Evolutionary conservation across 2,113 vertebrate species (phyloP), one percentile per base, ranked within the genome.

Genomic region (Colistium nudipinnis): DNA sequence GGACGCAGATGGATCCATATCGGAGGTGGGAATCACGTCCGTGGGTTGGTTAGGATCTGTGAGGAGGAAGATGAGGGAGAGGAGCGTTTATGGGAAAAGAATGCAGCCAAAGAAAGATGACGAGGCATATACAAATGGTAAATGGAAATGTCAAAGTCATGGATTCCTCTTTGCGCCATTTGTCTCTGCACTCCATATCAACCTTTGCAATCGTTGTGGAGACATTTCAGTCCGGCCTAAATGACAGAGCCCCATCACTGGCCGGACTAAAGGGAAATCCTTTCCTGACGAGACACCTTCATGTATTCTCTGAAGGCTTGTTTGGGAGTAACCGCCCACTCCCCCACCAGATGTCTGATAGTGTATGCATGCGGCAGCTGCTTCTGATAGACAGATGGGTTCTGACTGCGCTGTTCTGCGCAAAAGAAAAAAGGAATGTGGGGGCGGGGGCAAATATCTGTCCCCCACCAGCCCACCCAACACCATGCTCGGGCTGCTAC

Each of bases 21-120:
- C 68, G 0, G 62, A 38, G 41, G 78, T 84, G 9, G 84, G 20
- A 12, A 63, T 1, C 1, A 59, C 3, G 28, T 87, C 56, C 2
- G 86, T 87, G 0, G 87, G 84, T 17, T 83, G 52, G n/a, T 74
- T 44, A 3, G 91, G 88, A 87, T 94, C 93, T 93, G 73, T 43
- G 10, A 3, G 43, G 55, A 53, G 63, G 13, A 7, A 69, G 30
- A 45, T 3, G 35, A 80, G 43, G 45, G 33, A 61, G 31, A 9
- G 10, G 16, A 44, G 11, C 4, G 6, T 62, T 16, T 22, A 33
- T 74, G 5, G 68, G 27, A 74, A 27, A 62, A 24, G 31, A 39
- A 39, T 22, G 12, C 12, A 53, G 33, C 45, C 12, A 17, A n/a
- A n/a, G n/a, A n/a, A n/a, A n/a, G n/a, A n/a, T n/a, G n/a, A n/a